phyloP scores from a whole-genome alignment of 1,140 invertebrate genomes.

The Aleiodes sp. region DNA sequence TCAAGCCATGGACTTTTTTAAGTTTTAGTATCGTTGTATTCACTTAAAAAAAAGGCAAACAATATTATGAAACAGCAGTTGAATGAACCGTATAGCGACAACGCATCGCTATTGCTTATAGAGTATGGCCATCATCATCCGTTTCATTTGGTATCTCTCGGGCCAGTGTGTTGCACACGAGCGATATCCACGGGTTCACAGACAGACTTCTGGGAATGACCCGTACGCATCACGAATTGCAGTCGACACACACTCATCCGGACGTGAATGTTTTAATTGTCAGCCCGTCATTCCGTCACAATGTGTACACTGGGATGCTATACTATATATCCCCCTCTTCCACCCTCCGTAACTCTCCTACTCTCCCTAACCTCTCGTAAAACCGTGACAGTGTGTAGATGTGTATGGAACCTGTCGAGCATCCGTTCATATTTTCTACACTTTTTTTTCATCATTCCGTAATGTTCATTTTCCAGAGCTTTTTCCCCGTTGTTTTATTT shows the following conservation, averaged over 20 bases:
- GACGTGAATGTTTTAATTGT: constrained; percentile 38
- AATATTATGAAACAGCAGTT: constrained; percentile 27
- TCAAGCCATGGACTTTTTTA: background rate
- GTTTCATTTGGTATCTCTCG: constrained; percentile 15
- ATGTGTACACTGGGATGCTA: background rate
- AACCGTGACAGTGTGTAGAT: too few species aligned
- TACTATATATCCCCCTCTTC: too few species aligned
- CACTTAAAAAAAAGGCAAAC: constrained; percentile 13
- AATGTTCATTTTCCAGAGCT: background rate
- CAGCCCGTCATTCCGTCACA: constrained; percentile 21
- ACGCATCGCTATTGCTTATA: constrained; percentile 7
- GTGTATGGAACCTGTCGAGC: background rate
- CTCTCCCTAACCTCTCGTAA: constrained; percentile 7
- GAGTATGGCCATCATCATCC: constrained; percentile 21
- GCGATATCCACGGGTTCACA: constrained; percentile 38
- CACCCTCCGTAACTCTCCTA: too few species aligned
- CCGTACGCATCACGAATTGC: constrained; percentile 39
- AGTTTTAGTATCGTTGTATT: constrained; percentile 7
- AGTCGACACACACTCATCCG: constrained; percentile 26
- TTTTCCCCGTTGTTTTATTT: background rate
- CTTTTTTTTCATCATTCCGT: background rate
- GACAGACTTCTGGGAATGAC: constrained; percentile 45
- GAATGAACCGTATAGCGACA: constrained; percentile 17
- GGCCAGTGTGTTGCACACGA: background rate
- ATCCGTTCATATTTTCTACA: background rate